Base-by-base conservation (phyloP, 2,888 invertebrate genomes). In the Limenitis arthemis region DNA sequence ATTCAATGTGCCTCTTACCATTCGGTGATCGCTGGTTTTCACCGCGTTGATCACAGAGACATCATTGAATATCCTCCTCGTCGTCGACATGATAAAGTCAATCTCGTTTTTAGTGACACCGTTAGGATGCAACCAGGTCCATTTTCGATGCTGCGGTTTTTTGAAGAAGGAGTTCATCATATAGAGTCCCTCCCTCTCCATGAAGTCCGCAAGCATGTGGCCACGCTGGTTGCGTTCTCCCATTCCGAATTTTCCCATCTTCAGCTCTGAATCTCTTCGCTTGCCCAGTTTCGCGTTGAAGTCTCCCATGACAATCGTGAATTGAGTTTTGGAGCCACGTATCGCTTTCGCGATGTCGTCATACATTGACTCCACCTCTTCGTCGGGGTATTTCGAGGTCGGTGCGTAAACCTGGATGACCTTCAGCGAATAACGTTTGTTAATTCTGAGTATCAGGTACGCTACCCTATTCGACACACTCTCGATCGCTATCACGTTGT, bases 11-110 rank as follows among this genome's bases (percentile, higher is more conserved):
- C 53, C 59, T 49, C 54, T 11, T 39, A 56, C 43, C 8, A 59
- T 28, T 4, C 54, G 49, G 53, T 51, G 54, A 53, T 53, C 54
- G 37, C 56, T 55, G 34, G 53, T 55, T 30, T 56, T 57, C 2
- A 57, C 30, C 47, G 46, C 48, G 34, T 36, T 57, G 51, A 56
- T 53, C 56, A 59, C 53, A 8, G 47, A 44, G 29, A 51, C 54
- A 47, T 56, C 54, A 11, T 28, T 50, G 47, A 56, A 55, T 53
- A 55, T 47, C 8, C 29, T 12, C 33, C 38, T 49, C 12, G 29
- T 30, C 30, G 51, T 48, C 36, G 49, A 34, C 9, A 54, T 53
- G 31, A 54, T 49, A 46, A 47, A 55, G 49, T 53, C 54, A 8
- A 54, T 47, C 42, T 50, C 50, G 39, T 49, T 53, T 39, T 39